Conservation (phyloP, 1,140 invertebrate genomes). For the Ceratitis capitata region DNA sequence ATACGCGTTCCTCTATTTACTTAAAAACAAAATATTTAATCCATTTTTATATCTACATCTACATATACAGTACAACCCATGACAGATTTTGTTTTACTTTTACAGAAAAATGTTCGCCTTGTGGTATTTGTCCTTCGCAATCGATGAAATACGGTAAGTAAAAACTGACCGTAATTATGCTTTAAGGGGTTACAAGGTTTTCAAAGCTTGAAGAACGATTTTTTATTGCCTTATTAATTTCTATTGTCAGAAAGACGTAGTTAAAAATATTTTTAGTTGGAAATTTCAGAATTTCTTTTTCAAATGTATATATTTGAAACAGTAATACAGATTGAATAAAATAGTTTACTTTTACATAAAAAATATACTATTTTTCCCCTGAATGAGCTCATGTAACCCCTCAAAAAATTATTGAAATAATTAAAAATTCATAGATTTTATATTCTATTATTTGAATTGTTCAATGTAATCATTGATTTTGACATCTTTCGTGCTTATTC, state of each 20-base stretch:
- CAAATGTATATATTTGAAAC: too few species aligned
- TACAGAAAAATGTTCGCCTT: conserved; percentile 59
- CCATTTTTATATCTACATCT: not conserved
- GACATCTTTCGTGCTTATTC: too few species aligned
- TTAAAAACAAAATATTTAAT: not conserved
- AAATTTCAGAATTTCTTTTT: too few species aligned
- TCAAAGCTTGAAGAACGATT: not conserved
- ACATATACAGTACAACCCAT: not conserved
- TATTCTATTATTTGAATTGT: too few species aligned
- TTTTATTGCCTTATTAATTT: not conserved
- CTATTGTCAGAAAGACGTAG: not conserved
- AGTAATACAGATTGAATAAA: too few species aligned
- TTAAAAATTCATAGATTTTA: too few species aligned
- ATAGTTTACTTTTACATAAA: too few species aligned
- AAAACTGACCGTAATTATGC: not conserved
- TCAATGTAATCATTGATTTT: too few species aligned
- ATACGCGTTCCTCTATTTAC: too few species aligned
- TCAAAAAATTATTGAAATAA: too few species aligned
- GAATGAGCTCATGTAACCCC: too few species aligned
- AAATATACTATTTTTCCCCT: too few species aligned
- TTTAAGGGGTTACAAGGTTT: not conserved
- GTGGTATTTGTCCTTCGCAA: conserved; percentile 62
- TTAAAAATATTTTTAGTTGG: not conserved
- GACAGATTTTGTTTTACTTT: conserved; percentile 43
- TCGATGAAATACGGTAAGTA: conserved; percentile 62